Conservation (phyloP, 2,113 vertebrate species). For the Manacus vitellinus region DNA sequence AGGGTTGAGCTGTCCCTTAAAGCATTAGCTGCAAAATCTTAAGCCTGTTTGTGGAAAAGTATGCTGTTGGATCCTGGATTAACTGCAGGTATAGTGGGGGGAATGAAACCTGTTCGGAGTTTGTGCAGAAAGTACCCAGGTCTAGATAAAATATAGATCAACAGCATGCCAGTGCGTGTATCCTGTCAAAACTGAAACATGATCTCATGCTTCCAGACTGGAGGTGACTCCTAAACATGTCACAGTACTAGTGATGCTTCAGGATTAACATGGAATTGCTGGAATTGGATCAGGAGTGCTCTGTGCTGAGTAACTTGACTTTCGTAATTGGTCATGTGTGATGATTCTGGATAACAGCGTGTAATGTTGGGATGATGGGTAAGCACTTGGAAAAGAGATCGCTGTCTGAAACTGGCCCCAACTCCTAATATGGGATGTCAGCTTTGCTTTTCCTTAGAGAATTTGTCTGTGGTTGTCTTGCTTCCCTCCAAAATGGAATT, state of each 20-base stretch:
- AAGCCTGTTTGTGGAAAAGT: background rate
- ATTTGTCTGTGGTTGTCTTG: background rate
- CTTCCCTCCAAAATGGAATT: background rate
- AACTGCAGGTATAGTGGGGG: background rate
- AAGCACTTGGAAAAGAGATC: background rate
- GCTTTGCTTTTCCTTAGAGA: background rate
- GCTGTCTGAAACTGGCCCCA: background rate
- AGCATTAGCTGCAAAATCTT: background rate
- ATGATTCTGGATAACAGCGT: background rate
- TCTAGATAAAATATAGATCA: accelerated
- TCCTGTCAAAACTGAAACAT: background rate
- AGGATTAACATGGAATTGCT: background rate
- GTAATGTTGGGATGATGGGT: background rate
- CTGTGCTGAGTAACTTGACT: background rate
- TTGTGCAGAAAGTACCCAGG: background rate
- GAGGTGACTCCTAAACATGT: background rate
- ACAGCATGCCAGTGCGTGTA: accelerated
- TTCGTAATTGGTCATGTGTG: background rate
- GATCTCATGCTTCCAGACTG: background rate
- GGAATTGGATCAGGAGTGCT: background rate
- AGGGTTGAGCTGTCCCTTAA: background rate
- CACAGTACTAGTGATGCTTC: background rate
- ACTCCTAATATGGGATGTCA: background rate
- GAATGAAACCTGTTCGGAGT: background rate
- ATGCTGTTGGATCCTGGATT: background rate